Base-by-base conservation (phyloP, 2,888 invertebrate species). In the Drosophila subsilvestris region DNA sequence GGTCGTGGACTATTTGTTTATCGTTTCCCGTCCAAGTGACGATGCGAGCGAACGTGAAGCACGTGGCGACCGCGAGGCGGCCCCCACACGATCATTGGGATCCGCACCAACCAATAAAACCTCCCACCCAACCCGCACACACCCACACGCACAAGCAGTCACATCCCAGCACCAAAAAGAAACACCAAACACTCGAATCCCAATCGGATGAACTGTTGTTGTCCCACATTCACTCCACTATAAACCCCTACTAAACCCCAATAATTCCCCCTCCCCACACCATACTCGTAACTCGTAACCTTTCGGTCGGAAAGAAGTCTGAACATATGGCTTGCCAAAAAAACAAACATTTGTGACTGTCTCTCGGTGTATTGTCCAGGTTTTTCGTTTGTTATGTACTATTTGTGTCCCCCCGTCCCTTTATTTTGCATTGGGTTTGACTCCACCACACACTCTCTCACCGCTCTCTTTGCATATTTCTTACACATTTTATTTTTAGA, bases 401-500 rank as follows among this genome's bases (percentile, higher is more conserved):
- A 32, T 18, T 71, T 71, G 18, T 48, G 12, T 70, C 14, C 44
- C 44, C 37, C 9, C 51, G 47, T 29, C 17, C 29, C n/a, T 27
- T 42, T 32, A 50, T 18, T 57, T 55, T 63, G 56, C 57, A 63
- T 53, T 68, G 43, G 37, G 32, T 56, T 59, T 51, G 59, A 37
- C 47, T 62, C 63, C 67, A 50, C 72, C 44, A 62, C 73, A 56
- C 69, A 47, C 70, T 57, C 63, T 63, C 74, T 58, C 71, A 73
- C 54, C 29, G 50, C 59, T 65, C 37, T 63, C 51, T 60, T 60
- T 75, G 74, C 84, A 80, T 86, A 79, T 83, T 75, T 76, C 51
- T 72, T 70, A 86, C 76, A 76, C 77, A 81, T 82, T 79, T 76
- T 84, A 80, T 80, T 89, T 90, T 80, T 91, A 92, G 92, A 92